Conservation (phyloP, 35 echinoderm and acorn worm species). For the Apostichopus parvimensis region DNA sequence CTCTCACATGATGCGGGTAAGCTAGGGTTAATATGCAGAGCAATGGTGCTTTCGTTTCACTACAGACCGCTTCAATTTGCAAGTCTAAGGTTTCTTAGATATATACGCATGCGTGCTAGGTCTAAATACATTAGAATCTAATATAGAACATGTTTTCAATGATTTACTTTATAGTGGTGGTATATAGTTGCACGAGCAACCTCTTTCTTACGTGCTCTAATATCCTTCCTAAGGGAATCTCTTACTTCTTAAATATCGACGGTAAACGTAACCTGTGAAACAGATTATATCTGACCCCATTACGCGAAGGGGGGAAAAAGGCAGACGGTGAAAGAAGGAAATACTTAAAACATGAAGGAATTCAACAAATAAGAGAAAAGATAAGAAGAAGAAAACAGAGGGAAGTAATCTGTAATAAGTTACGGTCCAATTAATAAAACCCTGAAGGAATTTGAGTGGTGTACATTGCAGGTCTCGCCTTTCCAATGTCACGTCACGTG, state of each 20-base stretch:
- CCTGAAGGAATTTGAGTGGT: not conserved
- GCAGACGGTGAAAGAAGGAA: not conserved
- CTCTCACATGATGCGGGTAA: no score
- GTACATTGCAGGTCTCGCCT: not conserved
- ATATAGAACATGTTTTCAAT: no score
- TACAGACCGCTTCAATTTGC: no score
- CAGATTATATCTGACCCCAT: constrained; percentile 13
- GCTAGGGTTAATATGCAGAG: no score
- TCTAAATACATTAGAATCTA: no score
- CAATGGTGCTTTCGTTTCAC: no score
- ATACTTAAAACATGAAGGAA: not conserved
- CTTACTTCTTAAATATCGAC: not conserved
- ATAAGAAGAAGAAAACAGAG: not conserved
- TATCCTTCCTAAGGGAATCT: not conserved
- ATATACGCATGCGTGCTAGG: no score
- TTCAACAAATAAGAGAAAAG: not conserved
- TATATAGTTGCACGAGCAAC: no score
- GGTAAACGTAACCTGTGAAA: not conserved
- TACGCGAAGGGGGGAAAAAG: not conserved
- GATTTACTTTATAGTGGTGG: no score
- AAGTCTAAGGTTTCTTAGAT: no score
- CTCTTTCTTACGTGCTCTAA: not conserved
- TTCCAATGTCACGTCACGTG: not conserved
- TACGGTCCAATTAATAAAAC: constrained; percentile 24
- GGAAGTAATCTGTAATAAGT: not conserved